Evolutionary conservation across 2,888 invertebrate species (phyloP).

Genomic region (Falcaria lacertinaria): DNA sequence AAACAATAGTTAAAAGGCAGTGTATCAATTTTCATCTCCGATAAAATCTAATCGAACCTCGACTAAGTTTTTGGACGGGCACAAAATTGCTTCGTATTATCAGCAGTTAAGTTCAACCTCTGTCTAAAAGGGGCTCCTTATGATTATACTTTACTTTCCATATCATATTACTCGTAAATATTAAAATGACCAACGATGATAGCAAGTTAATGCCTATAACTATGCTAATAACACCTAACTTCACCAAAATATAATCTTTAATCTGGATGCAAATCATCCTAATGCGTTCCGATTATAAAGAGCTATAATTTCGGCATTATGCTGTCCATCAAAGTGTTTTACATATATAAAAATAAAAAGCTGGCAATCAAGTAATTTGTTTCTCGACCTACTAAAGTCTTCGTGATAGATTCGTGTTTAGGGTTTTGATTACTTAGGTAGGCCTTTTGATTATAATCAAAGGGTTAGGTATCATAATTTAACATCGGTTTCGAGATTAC

Average conservation of each 20-base stretch:
- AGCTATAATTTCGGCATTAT: conserved; percentile 77
- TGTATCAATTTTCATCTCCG: conserved; percentile 14
- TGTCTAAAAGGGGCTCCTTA: conserved; percentile 49
- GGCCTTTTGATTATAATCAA: no score
- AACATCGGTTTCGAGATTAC: conserved; percentile 37
- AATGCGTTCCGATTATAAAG: conserved; percentile 76
- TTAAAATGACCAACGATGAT: conserved; percentile 71
- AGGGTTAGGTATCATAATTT: no score
- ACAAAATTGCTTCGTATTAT: conserved; percentile 38
- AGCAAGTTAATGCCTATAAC: conserved; percentile 73
- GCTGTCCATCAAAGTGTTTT: conserved; percentile 78
- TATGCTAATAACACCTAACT: conserved; percentile 76
- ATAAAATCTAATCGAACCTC: conserved; percentile 25
- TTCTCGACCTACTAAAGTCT: conserved; percentile 71
- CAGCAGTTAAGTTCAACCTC: conserved; percentile 40
- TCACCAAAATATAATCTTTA: conserved; percentile 76
- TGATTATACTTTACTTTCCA: conserved; percentile 58
- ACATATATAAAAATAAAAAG: conserved; percentile 76
- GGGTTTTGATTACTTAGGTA: conserved; percentile 40
- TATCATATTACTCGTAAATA: conserved; percentile 54
- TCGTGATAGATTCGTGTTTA: conserved; percentile 65
- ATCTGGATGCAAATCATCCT: conserved; percentile 78
- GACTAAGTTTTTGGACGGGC: conserved; percentile 33
- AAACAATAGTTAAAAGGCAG: conserved; percentile 11
- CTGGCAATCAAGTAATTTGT: conserved; percentile 75